A percentile compares a stretch with the other conserved stretches of the same genome.
Conservation (phyloP, 2,888 invertebrate genomes). For the Hirtodrosophila alboralis region DNA sequence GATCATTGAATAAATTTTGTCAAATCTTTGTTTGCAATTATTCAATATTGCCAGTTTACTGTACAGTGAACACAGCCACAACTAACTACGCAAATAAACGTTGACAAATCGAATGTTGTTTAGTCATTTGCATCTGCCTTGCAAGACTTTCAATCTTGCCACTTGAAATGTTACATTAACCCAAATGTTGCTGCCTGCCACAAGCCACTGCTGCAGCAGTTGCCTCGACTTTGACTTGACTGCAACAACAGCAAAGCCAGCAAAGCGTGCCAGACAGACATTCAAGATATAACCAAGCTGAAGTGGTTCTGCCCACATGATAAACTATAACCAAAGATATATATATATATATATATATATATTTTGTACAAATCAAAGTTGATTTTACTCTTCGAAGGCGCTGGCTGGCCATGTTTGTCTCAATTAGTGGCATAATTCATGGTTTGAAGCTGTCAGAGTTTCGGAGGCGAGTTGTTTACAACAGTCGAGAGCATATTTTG, state of each 20-base stretch:
- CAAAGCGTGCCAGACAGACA: no score
- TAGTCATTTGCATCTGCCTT: slow-evolving; percentile 49
- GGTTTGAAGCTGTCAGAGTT: slow-evolving; percentile 52
- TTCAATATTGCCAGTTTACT: slow-evolving; percentile 1
- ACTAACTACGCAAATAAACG: slow-evolving; percentile 10
- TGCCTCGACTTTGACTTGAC: slow-evolving; percentile 51
- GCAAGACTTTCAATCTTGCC: slow-evolving; percentile 38
- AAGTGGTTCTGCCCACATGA: slow-evolving; percentile 62
- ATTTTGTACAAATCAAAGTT: slow-evolving; percentile 52
- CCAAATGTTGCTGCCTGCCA: slow-evolving; percentile 62
- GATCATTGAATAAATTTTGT: slow-evolving; percentile 22
- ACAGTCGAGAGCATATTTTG: slow-evolving; percentile 74
- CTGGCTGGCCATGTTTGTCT: slow-evolving; percentile 60
- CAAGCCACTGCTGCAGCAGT: slow-evolving; percentile 17
- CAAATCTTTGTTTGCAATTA: slow-evolving; percentile 23
- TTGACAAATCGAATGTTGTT: slow-evolving; percentile 52
- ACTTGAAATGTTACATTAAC: slow-evolving; percentile 68
- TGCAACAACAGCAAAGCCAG: background rate
- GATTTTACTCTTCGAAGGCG: slow-evolving; percentile 44
- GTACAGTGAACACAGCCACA: slow-evolving; percentile 9
- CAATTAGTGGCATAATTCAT: slow-evolving; percentile 78
- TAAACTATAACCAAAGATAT: slow-evolving; percentile 5
- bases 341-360: background rate
- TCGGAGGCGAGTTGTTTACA: slow-evolving; percentile 56
- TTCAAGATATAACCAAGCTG: slow-evolving; percentile 1